Percentiles rank a stretch among this genome's conserved stretches.
These are phyloP conservation scores for Drosophila infuscata DNA, from an alignment of 2,888 invertebrate genomes.

Conservation along the genomic window DNA sequence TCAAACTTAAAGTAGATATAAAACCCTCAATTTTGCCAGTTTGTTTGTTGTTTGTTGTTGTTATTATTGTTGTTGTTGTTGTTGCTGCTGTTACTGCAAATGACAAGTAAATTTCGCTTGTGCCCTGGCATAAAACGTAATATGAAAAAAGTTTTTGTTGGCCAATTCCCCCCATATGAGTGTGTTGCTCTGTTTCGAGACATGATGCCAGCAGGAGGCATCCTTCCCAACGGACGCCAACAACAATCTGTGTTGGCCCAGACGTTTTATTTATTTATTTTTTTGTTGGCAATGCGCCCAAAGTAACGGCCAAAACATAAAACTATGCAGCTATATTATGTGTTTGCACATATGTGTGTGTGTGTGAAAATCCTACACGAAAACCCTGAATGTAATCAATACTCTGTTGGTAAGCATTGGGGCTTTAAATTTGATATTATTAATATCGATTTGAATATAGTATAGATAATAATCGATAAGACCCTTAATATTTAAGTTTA, in stretches of 20 bases:
- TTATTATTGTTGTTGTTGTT: conserved; percentile 12
- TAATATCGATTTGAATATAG: not conserved
- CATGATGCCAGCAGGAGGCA: conserved; percentile 1
- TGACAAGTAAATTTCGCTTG: conserved; percentile 48
- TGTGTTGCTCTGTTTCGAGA: conserved; percentile 8
- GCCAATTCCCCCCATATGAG: conserved; percentile 11
- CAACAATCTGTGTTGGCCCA: conserved; percentile 35
- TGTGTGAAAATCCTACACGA: not conserved
- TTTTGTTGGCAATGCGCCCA: conserved; percentile 33
- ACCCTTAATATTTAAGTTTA: not conserved
- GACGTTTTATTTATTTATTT: conserved; percentile 7
- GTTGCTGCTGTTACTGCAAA: conserved; percentile 35
- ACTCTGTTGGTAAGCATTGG: not conserved
- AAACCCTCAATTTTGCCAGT: conserved; percentile 22
- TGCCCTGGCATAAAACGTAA: conserved; percentile 40
- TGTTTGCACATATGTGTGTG: not conserved
- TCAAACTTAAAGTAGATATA: conserved; percentile 42
- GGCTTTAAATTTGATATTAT: not conserved
- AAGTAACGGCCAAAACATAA: conserved; percentile 21
- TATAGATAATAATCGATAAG: not conserved
- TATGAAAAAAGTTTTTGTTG: conserved; percentile 50
- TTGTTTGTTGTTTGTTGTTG: conserved; percentile 4
- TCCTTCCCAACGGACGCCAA: conserved; percentile 30
- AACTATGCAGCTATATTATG: conserved; percentile 29
- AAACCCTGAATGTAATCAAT: not conserved